Percentiles rank a stretch among this genome's conserved stretches.
Conservation (phyloP, 1,140 invertebrate genomes). For the Vollenhovia emeryi region DNA sequence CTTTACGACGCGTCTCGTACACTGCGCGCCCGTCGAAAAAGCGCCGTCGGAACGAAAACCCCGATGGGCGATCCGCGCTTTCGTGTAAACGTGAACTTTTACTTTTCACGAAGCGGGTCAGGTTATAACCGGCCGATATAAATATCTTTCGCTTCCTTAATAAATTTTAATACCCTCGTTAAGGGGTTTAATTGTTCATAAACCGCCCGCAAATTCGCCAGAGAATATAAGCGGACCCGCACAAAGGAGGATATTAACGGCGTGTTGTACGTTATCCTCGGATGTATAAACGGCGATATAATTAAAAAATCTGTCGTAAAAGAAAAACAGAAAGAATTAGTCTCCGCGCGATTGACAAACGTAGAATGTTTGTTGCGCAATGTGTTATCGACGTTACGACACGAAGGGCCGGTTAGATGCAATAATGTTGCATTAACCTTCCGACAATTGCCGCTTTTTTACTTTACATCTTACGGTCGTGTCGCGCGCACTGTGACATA, state of each 20-base stretch:
- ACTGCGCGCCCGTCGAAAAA: not conserved
- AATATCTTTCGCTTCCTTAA: conserved; percentile 53
- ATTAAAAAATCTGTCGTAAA: conserved; percentile 25
- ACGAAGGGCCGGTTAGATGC: not conserved
- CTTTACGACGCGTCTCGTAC: conserved; percentile 1
- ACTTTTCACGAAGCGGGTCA: not conserved
- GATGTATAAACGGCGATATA: not conserved
- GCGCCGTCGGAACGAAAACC: not conserved
- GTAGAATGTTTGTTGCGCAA: conserved; percentile 16
- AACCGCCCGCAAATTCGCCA: not conserved
- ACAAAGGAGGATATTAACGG: conserved; percentile 24
- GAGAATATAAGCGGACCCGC: not conserved
- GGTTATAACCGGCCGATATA: conserved; percentile 1
- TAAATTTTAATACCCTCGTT: conserved; percentile 57
- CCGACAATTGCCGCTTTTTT: not conserved
- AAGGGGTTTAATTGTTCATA: conserved; percentile 63
- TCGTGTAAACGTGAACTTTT: not conserved
- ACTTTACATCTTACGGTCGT: not conserved
- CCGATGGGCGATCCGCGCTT: not conserved
- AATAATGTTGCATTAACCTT: conserved; percentile 40
- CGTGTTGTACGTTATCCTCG: not conserved
- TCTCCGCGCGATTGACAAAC: not conserved
- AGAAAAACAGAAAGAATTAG: not conserved
- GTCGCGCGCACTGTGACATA: not conserved
- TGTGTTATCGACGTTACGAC: conserved; percentile 16